phyloP scores from a whole-genome alignment of 2,797 vertebrate genomes.

The Scarus forsteni region DNA sequence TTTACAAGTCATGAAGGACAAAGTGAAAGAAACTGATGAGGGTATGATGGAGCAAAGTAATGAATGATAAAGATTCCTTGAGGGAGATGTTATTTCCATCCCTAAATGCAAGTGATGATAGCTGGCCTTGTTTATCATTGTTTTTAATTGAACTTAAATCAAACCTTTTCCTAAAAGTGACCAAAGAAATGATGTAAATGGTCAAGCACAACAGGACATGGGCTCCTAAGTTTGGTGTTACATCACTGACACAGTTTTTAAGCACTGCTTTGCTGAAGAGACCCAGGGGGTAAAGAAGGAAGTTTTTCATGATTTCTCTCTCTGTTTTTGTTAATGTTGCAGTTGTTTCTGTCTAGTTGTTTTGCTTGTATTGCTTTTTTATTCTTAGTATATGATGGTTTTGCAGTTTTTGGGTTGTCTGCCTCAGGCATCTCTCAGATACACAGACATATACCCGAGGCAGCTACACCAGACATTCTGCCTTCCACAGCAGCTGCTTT shows the following conservation, averaged over 20 bases:
- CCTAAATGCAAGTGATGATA: background rate
- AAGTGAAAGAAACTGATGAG: no score
- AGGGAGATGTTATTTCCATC: no score
- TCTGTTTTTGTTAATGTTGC: slow-evolving; percentile 13
- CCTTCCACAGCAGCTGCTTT: slow-evolving; percentile 27
- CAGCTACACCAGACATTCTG: slow-evolving; percentile 25
- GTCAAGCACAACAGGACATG: no score
- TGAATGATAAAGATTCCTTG: no score
- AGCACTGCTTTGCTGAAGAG: background rate
- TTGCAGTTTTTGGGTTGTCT: slow-evolving; percentile 7
- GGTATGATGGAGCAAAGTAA: no score
- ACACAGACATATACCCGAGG: slow-evolving; percentile 2
- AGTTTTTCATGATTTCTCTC: slow-evolving; percentile 2
- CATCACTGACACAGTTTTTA: background rate
- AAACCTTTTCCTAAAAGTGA: no score
- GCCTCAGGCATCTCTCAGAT: slow-evolving; percentile 20
- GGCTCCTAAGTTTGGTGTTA: no score
- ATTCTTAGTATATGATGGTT: slow-evolving; percentile 12
- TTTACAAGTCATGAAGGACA: no score
- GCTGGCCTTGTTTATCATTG: background rate
- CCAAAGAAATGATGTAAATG: no score
- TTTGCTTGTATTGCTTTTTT: slow-evolving; percentile 15
- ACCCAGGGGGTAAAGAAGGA: background rate
- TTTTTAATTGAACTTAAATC: no score
- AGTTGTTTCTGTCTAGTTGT: slow-evolving; percentile 7